Evolutionary conservation across 2,888 invertebrate genomes (phyloP), one percentile per base, ranked within the genome.

Genomic region (Eucera pruinosa): DNA sequence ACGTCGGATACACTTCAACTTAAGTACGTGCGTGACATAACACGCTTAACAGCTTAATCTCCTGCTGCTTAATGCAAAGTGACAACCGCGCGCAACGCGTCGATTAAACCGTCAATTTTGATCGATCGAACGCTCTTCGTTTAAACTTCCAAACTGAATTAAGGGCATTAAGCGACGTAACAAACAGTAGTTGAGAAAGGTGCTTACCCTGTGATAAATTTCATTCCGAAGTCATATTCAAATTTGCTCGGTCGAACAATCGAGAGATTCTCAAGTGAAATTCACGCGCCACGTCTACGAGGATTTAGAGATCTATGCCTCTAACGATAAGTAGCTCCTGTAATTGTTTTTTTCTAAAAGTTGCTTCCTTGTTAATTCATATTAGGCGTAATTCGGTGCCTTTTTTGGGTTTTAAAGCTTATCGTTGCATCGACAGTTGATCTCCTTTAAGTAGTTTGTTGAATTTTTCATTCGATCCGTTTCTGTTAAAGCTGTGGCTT

Each of bases 121-220:
- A 76, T 76, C 70, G 70, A 58, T 70, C 36, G 79, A 43, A n/a
- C 27, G 27, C n/a, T 41, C 45, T 47, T 55, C 79, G 75, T 75
- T 79, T 62, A 61, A 79, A 70, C 55, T 80, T 79, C 25, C 55
- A 64, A 80, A 78, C 66, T 45, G 67, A 67, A 79, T 79, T 57
- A 75, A 61, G 60, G 7, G 48, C 11, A n/a, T 48, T 39, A 47
- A 36, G 27, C 20, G n/a, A 20, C 5, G 18, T 50, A 43, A 62
- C 62, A 45, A 69, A 69, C 36, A 18, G 52, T 33, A 43, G 30
- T 5, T 43, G 43, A 18, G n/a, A 20, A 52, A 54, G 52, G 36
- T 20, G 20, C n/a, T 15, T 2, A 25, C 5, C 18, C 13, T 15
- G 43, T 36, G 48, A 66, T 30, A 41, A 65, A 66, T 58, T 48